Evolutionary conservation across 2,888 invertebrate species (phyloP), one percentile per base, ranked within the genome.

Genomic region (Pelosia muscerda): DNA sequence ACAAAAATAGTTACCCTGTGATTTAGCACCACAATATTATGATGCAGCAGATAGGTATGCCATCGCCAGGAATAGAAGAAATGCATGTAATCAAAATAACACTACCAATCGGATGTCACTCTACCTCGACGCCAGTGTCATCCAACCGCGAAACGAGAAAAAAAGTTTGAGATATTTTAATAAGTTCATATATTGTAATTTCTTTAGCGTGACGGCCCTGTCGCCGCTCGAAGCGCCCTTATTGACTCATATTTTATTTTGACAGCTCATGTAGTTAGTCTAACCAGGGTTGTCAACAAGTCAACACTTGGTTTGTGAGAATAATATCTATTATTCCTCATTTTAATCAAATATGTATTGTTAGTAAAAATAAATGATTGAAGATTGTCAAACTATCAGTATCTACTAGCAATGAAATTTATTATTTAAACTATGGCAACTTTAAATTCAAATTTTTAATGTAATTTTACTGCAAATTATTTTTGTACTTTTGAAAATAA

Each of bases 191-290:
- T 88, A 91, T 92, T 87, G 90, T 90, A 86, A 89, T 89, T 88
- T 88, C 88, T 88, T 79, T 84, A 71, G 86, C 90, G 91, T 94
- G 94, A 94, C 94, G 88, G 88, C 88, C 86, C 92, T 93, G 93
- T 92, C 94, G 84, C 75, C 92, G 88, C 81, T 72, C 84, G 86
- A 79, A 88, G 86, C 85, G 83, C 85, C 88, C 90, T 91, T 92
- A 93, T 93, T 93, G 93, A 89, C 88, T 92, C 93, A 93, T 94
- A 94, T 93, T 88, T 94, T 94, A 94, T 92, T 92, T 92, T 94
- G 92, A 92, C 92, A 91, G 90, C 81, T 87, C 82, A 83, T 77
- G 82, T 84, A 86, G 86, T 88, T 87, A 80, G 79, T 84, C 82
- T 85, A 82, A 84, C 81, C 77, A 88, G 88, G 89, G 86, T 75